Evolutionary conservation across 2,797 vertebrate species (phyloP).

Genomic region (Chelon labrosus): DNA sequence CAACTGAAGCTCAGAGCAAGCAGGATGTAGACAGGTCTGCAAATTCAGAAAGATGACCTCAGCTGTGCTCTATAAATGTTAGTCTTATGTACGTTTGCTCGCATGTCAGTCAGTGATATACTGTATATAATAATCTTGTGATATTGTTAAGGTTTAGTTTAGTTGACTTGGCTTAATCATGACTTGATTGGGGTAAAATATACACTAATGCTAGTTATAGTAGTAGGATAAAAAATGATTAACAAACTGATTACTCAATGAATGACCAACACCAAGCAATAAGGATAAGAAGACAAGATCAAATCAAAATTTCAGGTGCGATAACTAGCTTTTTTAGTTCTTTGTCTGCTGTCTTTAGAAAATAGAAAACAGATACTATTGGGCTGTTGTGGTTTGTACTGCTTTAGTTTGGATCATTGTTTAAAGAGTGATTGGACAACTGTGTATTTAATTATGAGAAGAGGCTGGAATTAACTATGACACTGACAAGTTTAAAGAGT

Average conservation of each 20-base stretch:
- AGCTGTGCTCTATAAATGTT: not conserved
- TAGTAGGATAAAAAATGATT: not conserved
- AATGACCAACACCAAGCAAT: not conserved
- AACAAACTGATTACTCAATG: no score
- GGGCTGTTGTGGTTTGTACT: constrained; percentile 2
- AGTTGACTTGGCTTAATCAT: not conserved
- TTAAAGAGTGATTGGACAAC: constrained; percentile 8
- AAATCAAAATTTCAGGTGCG: not conserved
- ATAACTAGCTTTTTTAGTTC: not conserved
- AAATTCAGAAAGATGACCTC: constrained; percentile 33
- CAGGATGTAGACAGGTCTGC: constrained; percentile 14
- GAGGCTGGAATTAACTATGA: constrained; percentile 11
- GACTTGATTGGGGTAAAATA: not conserved
- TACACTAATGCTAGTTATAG: not conserved
- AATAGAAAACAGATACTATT: constrained; percentile 10
- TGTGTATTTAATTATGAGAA: constrained; percentile 19
- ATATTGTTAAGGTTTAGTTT: not conserved
- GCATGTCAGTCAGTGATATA: not conserved
- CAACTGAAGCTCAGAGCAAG: constrained; percentile 25
- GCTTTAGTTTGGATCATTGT: not conserved
- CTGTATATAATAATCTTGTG: no score
- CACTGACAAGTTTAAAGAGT: constrained; percentile 18
- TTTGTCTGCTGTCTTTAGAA: not conserved
- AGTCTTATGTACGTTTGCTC: not conserved
- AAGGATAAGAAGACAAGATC: not conserved